phyloP scores from a whole-genome alignment of 2,113 vertebrate species.

The Nestor notabilis region DNA sequence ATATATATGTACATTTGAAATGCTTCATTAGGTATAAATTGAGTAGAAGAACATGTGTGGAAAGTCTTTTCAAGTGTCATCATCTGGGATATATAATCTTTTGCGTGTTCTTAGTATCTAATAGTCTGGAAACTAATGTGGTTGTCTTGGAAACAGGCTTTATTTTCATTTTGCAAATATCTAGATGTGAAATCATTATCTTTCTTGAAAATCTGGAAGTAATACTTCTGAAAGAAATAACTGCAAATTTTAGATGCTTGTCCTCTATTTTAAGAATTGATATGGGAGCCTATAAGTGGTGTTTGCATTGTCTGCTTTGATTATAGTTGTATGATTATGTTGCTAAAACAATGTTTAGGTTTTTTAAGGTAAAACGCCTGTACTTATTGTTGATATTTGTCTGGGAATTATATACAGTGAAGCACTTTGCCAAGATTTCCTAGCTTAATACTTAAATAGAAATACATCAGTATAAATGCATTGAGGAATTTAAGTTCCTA shows the following conservation, averaged over 20 bases:
- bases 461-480: neutral
- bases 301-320: neutral
- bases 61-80: neutral
- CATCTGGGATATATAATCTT: neutral
- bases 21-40: neutral
- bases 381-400: neutral
- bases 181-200: neutral
- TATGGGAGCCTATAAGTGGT: neutral
- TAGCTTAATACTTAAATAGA: neutral
- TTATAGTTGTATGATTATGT: neutral
- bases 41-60: neutral
- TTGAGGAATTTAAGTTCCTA: neutral
- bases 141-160: slow-evolving; percentile 54
- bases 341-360: neutral
- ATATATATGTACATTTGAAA: neutral
- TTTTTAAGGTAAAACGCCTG: neutral
- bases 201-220: neutral
- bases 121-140: neutral
- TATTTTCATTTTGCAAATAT: slow-evolving; percentile 18
- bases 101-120: neutral
- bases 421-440: neutral
- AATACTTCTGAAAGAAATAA: neutral
- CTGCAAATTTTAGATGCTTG: neutral
- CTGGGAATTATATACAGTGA: neutral
- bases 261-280: neutral